Conservation (phyloP, 92 coral and sea anemone species). For the Paragorgia papillata region DNA sequence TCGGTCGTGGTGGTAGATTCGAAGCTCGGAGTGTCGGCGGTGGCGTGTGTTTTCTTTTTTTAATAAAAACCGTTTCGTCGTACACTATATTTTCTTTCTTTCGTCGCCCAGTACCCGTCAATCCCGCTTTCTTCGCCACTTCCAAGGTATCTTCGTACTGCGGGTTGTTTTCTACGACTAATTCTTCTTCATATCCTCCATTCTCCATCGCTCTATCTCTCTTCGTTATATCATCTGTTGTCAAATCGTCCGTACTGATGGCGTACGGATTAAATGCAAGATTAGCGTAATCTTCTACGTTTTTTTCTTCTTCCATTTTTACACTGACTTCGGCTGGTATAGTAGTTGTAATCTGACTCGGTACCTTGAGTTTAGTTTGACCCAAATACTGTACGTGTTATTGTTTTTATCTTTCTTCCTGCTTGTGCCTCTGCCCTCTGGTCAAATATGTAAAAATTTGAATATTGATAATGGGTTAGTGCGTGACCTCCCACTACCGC, state of each 20-base stretch:
- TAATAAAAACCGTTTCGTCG: slow-evolving; percentile 7
- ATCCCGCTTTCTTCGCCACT: slow-evolving; percentile 36
- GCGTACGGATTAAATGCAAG: slow-evolving; percentile 44
- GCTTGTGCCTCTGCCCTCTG: too few species aligned
- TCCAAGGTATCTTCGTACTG: slow-evolving; percentile 39
- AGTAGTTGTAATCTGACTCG: too few species aligned
- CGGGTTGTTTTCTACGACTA: slow-evolving; percentile 5
- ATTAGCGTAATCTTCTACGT: slow-evolving; percentile 11
- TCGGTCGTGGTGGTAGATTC: slow-evolving; percentile 18
- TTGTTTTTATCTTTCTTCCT: too few species aligned
- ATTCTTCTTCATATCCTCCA: background rate
- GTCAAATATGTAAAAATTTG: too few species aligned
- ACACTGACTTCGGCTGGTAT: too few species aligned
- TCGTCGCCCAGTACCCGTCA: slow-evolving; percentile 18
- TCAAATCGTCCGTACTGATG: slow-evolving; percentile 33
- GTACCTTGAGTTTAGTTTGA: too few species aligned
- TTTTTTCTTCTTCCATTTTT: background rate
- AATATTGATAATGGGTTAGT: too few species aligned
- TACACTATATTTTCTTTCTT: slow-evolving; percentile 33
- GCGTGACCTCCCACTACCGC: too few species aligned
- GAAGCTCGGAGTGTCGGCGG: background rate
- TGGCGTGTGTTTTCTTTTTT: background rate
- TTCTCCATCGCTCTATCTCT: slow-evolving; percentile 23
- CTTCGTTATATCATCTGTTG: background rate
- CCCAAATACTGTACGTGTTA: too few species aligned